Conservation (phyloP, 35 echinoderm and acorn worm species). For the Amphiura filiformis region DNA sequence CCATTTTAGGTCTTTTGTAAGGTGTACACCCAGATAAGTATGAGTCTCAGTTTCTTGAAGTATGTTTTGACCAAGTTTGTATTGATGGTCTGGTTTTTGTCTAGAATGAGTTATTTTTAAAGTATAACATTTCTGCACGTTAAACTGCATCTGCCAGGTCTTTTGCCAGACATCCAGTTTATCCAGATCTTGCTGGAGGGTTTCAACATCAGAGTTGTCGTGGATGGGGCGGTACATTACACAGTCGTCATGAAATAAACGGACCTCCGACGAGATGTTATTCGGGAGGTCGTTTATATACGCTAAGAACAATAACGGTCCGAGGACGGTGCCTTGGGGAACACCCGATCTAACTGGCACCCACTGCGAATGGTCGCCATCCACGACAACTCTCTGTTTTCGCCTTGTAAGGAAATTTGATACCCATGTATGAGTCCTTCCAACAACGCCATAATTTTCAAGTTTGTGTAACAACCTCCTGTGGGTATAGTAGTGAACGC, state of each 20-base stretch:
- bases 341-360: slow-evolving; percentile 39
- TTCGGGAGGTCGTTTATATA: slow-evolving; percentile 55
- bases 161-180: neutral
- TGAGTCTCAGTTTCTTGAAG: neutral
- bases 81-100: neutral
- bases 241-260: neutral
- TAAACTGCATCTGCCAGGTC: neutral
- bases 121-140: neutral
- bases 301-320: slow-evolving; percentile 41
- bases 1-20: neutral
- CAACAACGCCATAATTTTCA: slow-evolving; percentile 7
- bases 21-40: neutral
- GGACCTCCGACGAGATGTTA: slow-evolving; percentile 9
- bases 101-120: neutral
- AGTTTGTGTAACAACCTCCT: slow-evolving; percentile 45
- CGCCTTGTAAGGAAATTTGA: slow-evolving; percentile 26
- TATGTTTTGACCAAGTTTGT: neutral
- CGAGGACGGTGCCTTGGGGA: slow-evolving; percentile 56
- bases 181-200: neutral
- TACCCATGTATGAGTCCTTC: slow-evolving; percentile 42
- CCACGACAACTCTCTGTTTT: slow-evolving; percentile 43
- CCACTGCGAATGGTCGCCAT: slow-evolving; percentile 27
- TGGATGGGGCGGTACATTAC: too few relatives aligned
- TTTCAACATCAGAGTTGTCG: neutral
- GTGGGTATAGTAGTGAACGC: slow-evolving; percentile 55